Evolutionary conservation across 2,113 vertebrate species (phyloP).

Genomic region (Glaucidium brasilianum): DNA sequence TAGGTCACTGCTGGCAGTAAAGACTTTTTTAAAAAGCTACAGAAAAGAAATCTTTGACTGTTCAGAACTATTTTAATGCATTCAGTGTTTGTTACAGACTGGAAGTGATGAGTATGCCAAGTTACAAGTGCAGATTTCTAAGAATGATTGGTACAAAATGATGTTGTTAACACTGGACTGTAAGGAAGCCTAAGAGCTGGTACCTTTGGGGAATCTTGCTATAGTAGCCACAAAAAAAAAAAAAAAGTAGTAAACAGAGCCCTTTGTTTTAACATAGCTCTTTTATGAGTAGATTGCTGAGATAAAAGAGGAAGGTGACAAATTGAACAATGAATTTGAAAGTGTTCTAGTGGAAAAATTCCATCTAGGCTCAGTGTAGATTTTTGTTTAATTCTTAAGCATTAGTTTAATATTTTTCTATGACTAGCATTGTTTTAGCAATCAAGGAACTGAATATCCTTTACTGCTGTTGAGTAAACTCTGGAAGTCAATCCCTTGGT

Average conservation of each 20-base stretch:
- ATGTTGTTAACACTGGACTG: not conserved
- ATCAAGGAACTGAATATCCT: not conserved
- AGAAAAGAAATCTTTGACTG: conserved; percentile 42
- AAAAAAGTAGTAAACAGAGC: not conserved
- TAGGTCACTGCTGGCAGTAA: not conserved
- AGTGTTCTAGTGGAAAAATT: not conserved
- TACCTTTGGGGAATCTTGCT: not conserved
- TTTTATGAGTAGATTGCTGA: not conserved
- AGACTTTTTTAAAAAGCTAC: not conserved
- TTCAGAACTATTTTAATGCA: conserved; percentile 24
- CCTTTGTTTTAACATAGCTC: not conserved
- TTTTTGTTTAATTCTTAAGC: not conserved
- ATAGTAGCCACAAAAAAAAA: not conserved
- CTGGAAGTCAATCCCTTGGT: not conserved
- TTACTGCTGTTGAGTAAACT: not conserved
- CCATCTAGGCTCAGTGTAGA: not conserved
- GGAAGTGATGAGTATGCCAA: not conserved
- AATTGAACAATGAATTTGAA: not conserved
- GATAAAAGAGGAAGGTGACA: not conserved
- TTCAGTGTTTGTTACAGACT: conserved; percentile 6
- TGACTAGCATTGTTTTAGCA: not conserved
- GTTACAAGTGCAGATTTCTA: conserved; percentile 21
- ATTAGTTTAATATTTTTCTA: not conserved
- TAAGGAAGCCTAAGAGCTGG: not conserved
- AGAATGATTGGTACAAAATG: not conserved